Conservation (phyloP, 92 coral and sea anemone genomes). For the Montipora capitata region DNA sequence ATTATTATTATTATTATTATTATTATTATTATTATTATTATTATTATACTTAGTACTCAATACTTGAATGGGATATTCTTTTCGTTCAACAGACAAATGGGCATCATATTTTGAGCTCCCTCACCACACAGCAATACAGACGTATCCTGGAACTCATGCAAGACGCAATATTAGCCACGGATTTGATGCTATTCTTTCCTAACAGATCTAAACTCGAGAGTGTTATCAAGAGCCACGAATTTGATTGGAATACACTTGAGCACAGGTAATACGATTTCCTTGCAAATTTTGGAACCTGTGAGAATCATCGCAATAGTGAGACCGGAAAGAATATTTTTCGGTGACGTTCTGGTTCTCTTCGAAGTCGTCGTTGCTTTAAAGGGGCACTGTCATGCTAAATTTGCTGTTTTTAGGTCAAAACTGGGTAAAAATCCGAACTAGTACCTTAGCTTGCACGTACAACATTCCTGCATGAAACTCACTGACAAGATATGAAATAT, state of each 20-base stretch:
- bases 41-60: too few species aligned
- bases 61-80: background rate
- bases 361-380: too few species aligned
- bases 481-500: too few species aligned
- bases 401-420: too few species aligned
- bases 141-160: slow-evolving; percentile 81
- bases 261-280: slow-evolving; percentile 78
- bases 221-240: slow-evolving; percentile 65
- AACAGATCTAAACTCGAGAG: slow-evolving; percentile 81
- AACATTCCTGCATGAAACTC: too few species aligned
- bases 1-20: too few species aligned
- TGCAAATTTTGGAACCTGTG: background rate
- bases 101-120: slow-evolving; percentile 75
- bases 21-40: too few species aligned
- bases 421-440: too few species aligned
- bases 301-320: background rate
- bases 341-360: too few species aligned
- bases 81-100: slow-evolving; percentile 70
- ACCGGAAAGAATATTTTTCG: too few species aligned
- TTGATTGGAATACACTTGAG: slow-evolving; percentile 79
- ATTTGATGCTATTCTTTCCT: slow-evolving; percentile 79
- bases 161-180: slow-evolving; percentile 95
- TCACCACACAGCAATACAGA: slow-evolving; percentile 39
- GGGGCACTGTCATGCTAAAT: too few species aligned
- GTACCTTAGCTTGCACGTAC: too few species aligned